Evolutionary conservation across 2,888 invertebrate species (phyloP), one percentile per base, ranked within the genome.

Genomic region (Cantharis nigra): DNA sequence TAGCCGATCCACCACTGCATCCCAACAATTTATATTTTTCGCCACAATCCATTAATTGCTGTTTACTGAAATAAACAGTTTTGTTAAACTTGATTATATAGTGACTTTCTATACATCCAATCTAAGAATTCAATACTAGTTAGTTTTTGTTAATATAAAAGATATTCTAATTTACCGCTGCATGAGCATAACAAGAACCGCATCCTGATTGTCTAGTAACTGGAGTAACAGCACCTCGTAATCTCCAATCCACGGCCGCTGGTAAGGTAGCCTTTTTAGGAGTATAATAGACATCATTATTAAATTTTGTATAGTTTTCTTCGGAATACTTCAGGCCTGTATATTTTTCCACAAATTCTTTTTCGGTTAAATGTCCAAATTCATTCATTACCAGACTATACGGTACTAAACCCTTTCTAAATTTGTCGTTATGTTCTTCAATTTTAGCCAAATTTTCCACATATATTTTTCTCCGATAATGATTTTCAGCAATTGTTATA

Each of bases 141-240:
- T 63, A 14, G 10, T 14, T 28, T 18, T n/a, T 10, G 9, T 1
- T 67, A 4, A 63, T 11, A 3, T 70, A 26, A 20, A 30, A 69
- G 14, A 11, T 65, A 63, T 23, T 11, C 4, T 3, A 81, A 91
- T 93, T 92, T 89, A 94, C 94, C 18, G 95, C 90, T 85, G 96
- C 96, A 91, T 98, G 98, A 67, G 97, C 92, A 97, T 97, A 98
- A 91, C 97, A 97, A 3, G 96, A 95, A 78, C 97, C 97, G 88
- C 97, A 97, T 85, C 92, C 92, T 85, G 94, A 96, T 91, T 98
- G 97, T 90, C 97, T 94, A 89, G 98, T 97, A 81, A 98, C 90
- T 0, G 91, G 92, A n/a, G 97, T 97, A 77, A 98, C 97, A 79
- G 96, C 96, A 69, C 97, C 97, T 80, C 93, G 86, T 75, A 90